A percentile compares a stretch with the other conserved stretches of the same genome.
These are phyloP conservation scores for Aphaenogaster floridana DNA, from an alignment of 1,140 invertebrate species.

Conservation along the genomic window DNA sequence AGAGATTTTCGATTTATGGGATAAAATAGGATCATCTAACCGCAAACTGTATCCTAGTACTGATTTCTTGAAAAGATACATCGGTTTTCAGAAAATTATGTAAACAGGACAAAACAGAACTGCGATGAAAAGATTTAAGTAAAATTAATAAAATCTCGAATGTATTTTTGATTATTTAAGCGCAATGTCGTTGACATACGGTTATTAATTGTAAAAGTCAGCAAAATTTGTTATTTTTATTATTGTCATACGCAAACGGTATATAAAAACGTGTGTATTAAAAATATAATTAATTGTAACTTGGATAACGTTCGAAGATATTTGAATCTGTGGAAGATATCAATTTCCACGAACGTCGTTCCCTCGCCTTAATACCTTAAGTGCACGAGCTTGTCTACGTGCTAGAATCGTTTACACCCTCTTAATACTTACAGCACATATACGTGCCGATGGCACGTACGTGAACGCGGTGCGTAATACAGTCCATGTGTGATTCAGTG, in stretches of 20 bases:
- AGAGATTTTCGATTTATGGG: conserved; percentile 40
- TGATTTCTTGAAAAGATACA: background rate
- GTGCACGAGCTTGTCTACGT: conserved; percentile 46
- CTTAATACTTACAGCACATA: conserved; percentile 53
- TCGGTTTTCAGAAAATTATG: background rate
- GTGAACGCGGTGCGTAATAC: conserved; percentile 43
- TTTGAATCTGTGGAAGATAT: conserved; percentile 44
- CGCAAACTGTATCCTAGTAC: background rate
- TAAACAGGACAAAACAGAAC: background rate
- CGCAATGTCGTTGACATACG: background rate
- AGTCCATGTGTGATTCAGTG: conserved; percentile 11
- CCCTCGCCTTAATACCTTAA: conserved; percentile 41
- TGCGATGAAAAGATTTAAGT: background rate
- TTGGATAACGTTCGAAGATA: background rate
- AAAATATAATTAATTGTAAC: background rate
- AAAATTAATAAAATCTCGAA: background rate
- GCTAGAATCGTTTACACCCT: conserved; percentile 62
- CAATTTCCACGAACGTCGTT: conserved; percentile 50
- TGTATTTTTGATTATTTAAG: background rate
- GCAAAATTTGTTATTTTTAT: background rate
- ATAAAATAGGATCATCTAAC: background rate
- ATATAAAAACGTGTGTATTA: background rate
- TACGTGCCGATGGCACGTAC: conserved; percentile 48
- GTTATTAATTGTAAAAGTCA: background rate
- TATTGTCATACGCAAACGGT: background rate